These are phyloP conservation scores for Pogona vitticeps DNA, from an alignment of 2,113 vertebrate genomes.

Conservation along the genomic window DNA sequence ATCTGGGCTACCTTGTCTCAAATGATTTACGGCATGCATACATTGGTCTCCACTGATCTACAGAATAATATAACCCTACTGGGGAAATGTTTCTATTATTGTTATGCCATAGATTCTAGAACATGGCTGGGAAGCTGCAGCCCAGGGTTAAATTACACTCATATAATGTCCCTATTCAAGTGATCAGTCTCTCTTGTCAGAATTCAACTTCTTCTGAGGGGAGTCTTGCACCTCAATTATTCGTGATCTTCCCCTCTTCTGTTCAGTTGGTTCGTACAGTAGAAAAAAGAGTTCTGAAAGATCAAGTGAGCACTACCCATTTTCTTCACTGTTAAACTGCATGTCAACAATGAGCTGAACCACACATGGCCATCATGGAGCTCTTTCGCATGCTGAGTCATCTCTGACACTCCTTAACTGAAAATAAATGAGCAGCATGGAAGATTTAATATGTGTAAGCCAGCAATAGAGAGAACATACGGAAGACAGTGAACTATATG, in stretches of 20 bases:
- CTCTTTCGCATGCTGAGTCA: background rate
- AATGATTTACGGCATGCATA: background rate
- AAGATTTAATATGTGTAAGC: background rate
- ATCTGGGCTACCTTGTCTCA: background rate
- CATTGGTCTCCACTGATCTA: background rate
- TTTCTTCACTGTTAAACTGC: too few relatives aligned
- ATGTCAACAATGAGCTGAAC: background rate
- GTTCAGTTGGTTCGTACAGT: too few relatives aligned
- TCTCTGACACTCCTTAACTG: background rate
- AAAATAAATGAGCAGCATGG: background rate
- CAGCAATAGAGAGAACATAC: background rate
- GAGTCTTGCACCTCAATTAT: too few relatives aligned
- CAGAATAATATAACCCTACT: background rate
- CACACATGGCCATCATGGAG: background rate
- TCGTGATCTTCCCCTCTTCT: too few relatives aligned
- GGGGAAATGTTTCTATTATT: background rate
- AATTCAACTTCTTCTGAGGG: background rate
- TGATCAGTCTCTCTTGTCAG: background rate
- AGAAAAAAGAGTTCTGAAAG: background rate
- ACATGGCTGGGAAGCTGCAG: background rate
- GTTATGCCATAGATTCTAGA: background rate
- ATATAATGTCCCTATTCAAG: too few relatives aligned
- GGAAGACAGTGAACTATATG: too few relatives aligned
- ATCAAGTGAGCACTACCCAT: too few relatives aligned
- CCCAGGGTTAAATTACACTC: background rate